A percentile compares a stretch with the other conserved stretches of the same genome.
Conservation (phyloP, 2,888 invertebrate genomes). For the Erannis defoliaria region DNA sequence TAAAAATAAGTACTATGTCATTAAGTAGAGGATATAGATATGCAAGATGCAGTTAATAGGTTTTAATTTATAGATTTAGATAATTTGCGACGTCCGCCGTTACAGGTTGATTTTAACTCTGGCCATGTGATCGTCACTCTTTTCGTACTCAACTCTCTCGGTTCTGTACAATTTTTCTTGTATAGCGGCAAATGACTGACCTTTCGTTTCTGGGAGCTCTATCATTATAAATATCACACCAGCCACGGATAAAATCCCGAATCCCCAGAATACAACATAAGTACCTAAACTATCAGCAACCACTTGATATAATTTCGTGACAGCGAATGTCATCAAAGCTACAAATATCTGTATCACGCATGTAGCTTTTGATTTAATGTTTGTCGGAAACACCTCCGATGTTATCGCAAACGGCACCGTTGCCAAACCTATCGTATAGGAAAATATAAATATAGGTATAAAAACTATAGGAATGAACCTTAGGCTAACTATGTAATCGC, state of each 20-base stretch:
- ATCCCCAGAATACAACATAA: constrained; percentile 86
- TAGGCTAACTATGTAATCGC: constrained; percentile 75
- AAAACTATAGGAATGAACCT: constrained; percentile 87
- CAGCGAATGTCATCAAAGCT: constrained; percentile 86
- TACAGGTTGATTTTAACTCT: constrained; percentile 70
- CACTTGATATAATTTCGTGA: constrained; percentile 86
- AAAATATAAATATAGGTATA: constrained; percentile 87
- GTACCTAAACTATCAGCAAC: constrained; percentile 82
- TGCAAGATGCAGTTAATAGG: neutral
- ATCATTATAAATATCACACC: constrained; percentile 84
- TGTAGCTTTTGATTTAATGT: constrained; percentile 88
- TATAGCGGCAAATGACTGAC: constrained; percentile 87
- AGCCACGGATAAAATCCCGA: constrained; percentile 77
- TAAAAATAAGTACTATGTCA: constrained; percentile 18
- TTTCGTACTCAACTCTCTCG: constrained; percentile 72
- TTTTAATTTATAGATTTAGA: neutral
- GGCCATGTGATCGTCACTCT: constrained; percentile 66
- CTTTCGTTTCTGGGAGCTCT: constrained; percentile 87
- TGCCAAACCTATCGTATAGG: constrained; percentile 88
- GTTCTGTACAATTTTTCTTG: constrained; percentile 78
- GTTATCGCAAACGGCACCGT: constrained; percentile 88
- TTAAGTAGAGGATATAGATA: constrained; percentile 6
- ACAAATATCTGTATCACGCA: constrained; percentile 88
- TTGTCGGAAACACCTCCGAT: constrained; percentile 88
- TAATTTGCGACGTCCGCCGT: constrained; percentile 22